A percentile compares a stretch with the other conserved stretches of the same genome.
Conservation (phyloP, 2,113 vertebrate species). For the Centrocercus urophasianus region DNA sequence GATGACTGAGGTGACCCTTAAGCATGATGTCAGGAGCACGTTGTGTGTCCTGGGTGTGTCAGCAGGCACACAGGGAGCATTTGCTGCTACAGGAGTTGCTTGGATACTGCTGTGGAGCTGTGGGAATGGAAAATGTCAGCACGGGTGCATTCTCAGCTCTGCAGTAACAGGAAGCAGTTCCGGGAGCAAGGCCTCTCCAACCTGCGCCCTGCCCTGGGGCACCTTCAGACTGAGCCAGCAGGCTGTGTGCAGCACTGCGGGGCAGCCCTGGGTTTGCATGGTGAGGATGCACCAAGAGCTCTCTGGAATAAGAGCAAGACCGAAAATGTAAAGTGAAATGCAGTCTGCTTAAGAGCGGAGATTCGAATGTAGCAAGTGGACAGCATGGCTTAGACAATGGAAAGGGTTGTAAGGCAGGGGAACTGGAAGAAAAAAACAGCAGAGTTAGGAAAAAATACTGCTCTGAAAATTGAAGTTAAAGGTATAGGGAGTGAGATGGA, state of each 20-base stretch:
- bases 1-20: neutral
- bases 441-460: neutral
- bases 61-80: neutral
- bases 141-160: neutral
- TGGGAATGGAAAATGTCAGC: conserved; percentile 23
- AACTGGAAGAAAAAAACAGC: neutral
- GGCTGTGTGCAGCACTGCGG: neutral
- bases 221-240: neutral
- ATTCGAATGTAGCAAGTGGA: conserved; percentile 23
- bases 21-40: neutral
- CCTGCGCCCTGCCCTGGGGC: accelerated
- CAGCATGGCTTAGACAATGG: neutral
- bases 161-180: neutral
- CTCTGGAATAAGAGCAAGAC: neutral
- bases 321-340: neutral
- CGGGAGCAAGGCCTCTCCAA: neutral
- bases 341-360: neutral
- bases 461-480: neutral
- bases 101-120: neutral
- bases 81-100: neutral
- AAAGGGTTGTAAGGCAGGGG: neutral
- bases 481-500: neutral
- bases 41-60: neutral
- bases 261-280: neutral
- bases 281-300: neutral